Conservation (phyloP, 2,113 vertebrate genomes). For the Damaliscus lunatus region DNA sequence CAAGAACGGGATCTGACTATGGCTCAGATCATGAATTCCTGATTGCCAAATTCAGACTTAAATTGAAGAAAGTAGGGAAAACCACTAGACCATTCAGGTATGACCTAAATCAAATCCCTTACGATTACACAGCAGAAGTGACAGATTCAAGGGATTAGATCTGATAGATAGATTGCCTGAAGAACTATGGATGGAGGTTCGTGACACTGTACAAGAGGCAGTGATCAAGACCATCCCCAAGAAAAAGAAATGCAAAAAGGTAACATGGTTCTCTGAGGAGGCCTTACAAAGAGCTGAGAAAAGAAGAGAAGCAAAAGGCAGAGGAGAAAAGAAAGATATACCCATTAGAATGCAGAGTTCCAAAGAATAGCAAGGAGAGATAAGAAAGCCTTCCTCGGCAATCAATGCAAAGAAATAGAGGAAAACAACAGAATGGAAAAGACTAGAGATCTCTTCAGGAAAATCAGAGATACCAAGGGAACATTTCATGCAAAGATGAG, state of each 20-base stretch:
- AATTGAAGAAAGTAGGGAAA: background rate
- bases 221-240: background rate
- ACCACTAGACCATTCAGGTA: background rate
- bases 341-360: background rate
- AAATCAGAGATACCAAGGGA: background rate
- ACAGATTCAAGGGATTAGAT: background rate
- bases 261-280: background rate
- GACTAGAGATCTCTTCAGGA: background rate
- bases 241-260: background rate
- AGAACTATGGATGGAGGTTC: background rate
- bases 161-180: background rate
- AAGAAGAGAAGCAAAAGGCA: background rate
- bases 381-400: background rate
- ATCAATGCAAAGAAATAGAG: background rate
- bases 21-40: background rate
- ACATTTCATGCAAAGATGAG: background rate
- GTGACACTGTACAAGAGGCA: background rate
- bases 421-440: background rate
- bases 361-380: background rate
- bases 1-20: background rate
- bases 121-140: background rate
- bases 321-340: background rate
- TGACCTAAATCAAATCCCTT: background rate
- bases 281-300: background rate
- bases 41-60: background rate